These are phyloP conservation scores for Chelon labrosus DNA, from an alignment of 2,797 vertebrate species.

Conservation along the genomic window DNA sequence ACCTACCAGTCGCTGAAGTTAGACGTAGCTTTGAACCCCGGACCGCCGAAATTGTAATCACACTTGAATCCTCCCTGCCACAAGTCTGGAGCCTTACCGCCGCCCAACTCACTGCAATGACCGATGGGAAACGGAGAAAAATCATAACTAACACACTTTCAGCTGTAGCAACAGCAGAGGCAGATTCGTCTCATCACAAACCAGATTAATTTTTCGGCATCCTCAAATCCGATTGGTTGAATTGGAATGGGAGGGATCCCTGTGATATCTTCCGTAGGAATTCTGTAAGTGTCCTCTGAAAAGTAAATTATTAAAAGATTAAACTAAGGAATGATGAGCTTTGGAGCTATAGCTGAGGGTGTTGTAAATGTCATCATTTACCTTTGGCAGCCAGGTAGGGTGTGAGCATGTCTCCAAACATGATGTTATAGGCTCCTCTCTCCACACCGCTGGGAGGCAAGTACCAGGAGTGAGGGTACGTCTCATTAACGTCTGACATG, in stretches of 20 bases:
- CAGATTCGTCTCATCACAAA: constrained; percentile 65
- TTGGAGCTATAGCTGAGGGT: too few relatives aligned
- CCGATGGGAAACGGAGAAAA: background rate
- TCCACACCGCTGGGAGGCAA: constrained; percentile 91
- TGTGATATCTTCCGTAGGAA: constrained; percentile 69
- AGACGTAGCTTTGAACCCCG: constrained; percentile 81
- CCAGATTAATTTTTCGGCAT: constrained; percentile 89
- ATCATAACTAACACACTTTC: background rate
- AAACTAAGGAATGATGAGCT: background rate
- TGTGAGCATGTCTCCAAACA: constrained; percentile 89
- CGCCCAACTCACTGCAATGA: constrained; percentile 82
- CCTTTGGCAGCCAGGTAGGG: constrained; percentile 92
- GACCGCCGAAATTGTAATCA: constrained; percentile 86
- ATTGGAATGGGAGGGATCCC: constrained; percentile 89
- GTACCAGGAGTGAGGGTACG: constrained; percentile 92
- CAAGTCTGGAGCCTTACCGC: constrained; percentile 37
- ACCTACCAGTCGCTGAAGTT: constrained; percentile 75
- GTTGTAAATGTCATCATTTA: constrained; percentile 34
- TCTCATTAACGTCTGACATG: constrained; percentile 81
- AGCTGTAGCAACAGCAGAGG: background rate
- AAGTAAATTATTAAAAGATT: constrained; percentile 15
- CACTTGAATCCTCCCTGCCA: constrained; percentile 91
- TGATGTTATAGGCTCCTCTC: constrained; percentile 82
- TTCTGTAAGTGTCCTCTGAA: constrained; percentile 87
- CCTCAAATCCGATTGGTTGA: constrained; percentile 92